A percentile compares a stretch with the other conserved stretches of the same genome.
Conservation (phyloP, 2,888 invertebrate species). For the Scelioninae gen. 1 region DNA sequence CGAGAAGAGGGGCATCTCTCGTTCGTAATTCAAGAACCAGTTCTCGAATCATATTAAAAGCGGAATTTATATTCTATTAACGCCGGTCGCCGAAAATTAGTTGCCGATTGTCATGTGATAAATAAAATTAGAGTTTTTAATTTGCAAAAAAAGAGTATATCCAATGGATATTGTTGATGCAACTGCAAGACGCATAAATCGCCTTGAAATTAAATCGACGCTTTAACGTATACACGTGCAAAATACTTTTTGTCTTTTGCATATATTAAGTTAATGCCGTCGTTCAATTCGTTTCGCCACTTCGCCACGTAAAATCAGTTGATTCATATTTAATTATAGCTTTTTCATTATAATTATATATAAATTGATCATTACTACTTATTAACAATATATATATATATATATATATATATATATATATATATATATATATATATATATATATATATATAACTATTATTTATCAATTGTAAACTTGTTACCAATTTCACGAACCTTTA, state of each 20-base stretch:
- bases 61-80: constrained; percentile 67
- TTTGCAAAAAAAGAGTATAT: constrained; percentile 34
- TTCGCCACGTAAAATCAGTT: constrained; percentile 13
- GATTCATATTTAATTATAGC: not conserved
- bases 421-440: too few relatives aligned
- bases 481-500: too few relatives aligned
- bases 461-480: too few relatives aligned
- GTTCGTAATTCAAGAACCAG: constrained; percentile 64
- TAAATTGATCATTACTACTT: too few relatives aligned
- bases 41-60: constrained; percentile 57
- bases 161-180: constrained; percentile 14
- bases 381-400: too few relatives aligned
- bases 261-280: constrained; percentile 12
- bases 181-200: constrained; percentile 26
- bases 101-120: constrained; percentile 57
- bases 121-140: constrained; percentile 57
- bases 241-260: constrained; percentile 20
- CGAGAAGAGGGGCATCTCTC: constrained; percentile 2
- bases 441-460: too few relatives aligned
- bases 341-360: too few relatives aligned
- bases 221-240: constrained; percentile 37
- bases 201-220: constrained; percentile 46
- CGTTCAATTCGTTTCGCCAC: constrained; percentile 2
- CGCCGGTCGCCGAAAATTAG: constrained; percentile 52
- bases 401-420: too few relatives aligned